phyloP scores from a whole-genome alignment of 2,797 vertebrate species.

The Enteromius fasciolatus region DNA sequence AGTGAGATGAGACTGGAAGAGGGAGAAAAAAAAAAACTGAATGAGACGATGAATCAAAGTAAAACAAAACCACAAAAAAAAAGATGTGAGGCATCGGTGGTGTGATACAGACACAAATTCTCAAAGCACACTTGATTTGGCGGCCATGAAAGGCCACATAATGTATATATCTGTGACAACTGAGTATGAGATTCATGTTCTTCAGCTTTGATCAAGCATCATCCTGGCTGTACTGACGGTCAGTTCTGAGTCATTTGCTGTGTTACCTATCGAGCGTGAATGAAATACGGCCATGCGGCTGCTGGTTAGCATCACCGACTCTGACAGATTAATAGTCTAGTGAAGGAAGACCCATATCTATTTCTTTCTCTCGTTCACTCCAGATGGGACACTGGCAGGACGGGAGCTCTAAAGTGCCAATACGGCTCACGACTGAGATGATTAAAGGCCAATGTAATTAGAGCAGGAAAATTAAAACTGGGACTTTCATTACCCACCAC shows the following conservation, averaged over 20 bases:
- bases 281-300: constrained; percentile 30
- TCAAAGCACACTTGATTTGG: not conserved
- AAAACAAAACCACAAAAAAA: not conserved
- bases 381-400: constrained; percentile 87
- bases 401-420: constrained; percentile 85
- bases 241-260: constrained; percentile 36
- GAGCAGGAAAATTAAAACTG: constrained; percentile 90
- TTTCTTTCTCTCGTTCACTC: constrained; percentile 40
- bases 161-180: not conserved
- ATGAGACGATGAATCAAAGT: not conserved
- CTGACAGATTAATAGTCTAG: constrained; percentile 56
- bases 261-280: constrained; percentile 30
- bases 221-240: constrained; percentile 15
- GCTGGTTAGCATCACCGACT: constrained; percentile 51
- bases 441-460: constrained; percentile 96
- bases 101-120: not conserved
- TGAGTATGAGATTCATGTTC: constrained; percentile 4
- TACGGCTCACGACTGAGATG: constrained; percentile 90
- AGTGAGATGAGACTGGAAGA: not conserved
- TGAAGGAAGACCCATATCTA: constrained; percentile 20
- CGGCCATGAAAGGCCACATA: not conserved
- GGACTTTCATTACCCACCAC: constrained; percentile 80
- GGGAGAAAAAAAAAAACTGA: not conserved
- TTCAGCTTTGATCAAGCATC: not conserved
- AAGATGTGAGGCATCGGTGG: not conserved